Evolutionary conservation across 2,888 invertebrate genomes (phyloP), one percentile per base, ranked within the genome.

Genomic region (Limenitis arthemis): DNA sequence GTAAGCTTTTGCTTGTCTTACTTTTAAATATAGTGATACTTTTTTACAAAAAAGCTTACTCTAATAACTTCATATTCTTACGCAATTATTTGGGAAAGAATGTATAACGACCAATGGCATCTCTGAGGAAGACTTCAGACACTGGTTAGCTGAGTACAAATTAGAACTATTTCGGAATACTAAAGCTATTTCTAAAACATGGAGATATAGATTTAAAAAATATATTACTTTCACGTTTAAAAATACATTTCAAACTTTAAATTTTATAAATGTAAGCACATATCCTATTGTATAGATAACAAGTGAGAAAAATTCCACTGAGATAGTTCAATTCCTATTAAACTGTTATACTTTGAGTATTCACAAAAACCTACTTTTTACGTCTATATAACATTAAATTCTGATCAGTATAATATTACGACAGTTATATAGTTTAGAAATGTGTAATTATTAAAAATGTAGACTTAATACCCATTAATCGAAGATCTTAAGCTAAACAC

Each of bases 61-160:
- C 4, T 20, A 20, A 20, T 20, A 20, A 20, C 20, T 3, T 20
- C 20, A 20, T 20, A 20, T 20, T 20, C n/a, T 20, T 20, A 20
- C 20, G 1, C 20, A 20, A 20, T 20, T 20, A 20, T 20, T 20
- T 30, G 30, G n/a, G 38, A 20, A 9, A 37, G n/a, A 32, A 38
- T 43, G 20, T 20, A 49, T 41, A 37, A 44, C 58, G 62, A 65
- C 63, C 60, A 62, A 64, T 64, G 60, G 60, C 55, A 66, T 69
- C 57, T 65, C 60, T 53, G 30, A 67, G 72, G 71, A 73, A 73
- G 72, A 73, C 67, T 61, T 61, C 59, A 65, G 58, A 67, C 54
- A 65, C 53, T 41, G 29, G 49, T 38, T 37, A 47, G 46, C 54
- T 40, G 33, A 53, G 6, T 11, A 46, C 37, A 44, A 12, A 11